phyloP scores from a whole-genome alignment of 30 jellyfish, hydroid and myxozoan species.

The Pseudorhiza aurosa region DNA sequence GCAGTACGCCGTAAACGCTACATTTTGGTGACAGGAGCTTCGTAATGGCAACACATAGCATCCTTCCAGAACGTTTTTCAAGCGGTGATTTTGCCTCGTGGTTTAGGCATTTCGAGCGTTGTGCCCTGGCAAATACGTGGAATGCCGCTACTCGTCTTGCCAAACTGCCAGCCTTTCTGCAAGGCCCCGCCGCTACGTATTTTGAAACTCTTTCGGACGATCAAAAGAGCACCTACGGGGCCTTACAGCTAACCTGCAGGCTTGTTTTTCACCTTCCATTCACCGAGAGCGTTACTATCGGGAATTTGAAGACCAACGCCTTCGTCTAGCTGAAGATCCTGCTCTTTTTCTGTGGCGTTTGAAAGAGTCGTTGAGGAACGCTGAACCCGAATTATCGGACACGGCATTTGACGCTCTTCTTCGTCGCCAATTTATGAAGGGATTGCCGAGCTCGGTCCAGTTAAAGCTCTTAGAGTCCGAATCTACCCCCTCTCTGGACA shows the following conservation, averaged over 20 bases:
- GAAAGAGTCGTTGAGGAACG: not conserved
- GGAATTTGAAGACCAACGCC: not conserved
- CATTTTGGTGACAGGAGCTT: no score
- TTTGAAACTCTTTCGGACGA: no score
- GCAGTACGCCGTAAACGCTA: no score
- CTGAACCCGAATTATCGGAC: constrained; percentile 2
- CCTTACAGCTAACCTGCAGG: not conserved
- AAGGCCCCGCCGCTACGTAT: no score
- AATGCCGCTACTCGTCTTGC: no score
- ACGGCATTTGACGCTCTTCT: not conserved
- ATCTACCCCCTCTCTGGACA: not conserved
- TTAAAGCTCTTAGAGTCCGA: constrained; percentile 4
- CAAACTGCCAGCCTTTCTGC: no score
- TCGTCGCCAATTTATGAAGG: constrained; percentile 14
- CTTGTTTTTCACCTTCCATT: not conserved
- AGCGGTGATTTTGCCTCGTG: no score
- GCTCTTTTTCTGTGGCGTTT: not conserved
- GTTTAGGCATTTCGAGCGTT: no score
- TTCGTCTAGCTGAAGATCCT: constrained; percentile 1
- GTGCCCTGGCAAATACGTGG: no score
- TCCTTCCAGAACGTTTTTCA: no score
- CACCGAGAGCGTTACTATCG: not conserved
- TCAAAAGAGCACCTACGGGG: no score
- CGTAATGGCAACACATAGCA: no score
- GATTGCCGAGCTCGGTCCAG: not conserved